phyloP scores from a whole-genome alignment of 2,113 vertebrate species.

The Halichoeres trimaculatus region DNA sequence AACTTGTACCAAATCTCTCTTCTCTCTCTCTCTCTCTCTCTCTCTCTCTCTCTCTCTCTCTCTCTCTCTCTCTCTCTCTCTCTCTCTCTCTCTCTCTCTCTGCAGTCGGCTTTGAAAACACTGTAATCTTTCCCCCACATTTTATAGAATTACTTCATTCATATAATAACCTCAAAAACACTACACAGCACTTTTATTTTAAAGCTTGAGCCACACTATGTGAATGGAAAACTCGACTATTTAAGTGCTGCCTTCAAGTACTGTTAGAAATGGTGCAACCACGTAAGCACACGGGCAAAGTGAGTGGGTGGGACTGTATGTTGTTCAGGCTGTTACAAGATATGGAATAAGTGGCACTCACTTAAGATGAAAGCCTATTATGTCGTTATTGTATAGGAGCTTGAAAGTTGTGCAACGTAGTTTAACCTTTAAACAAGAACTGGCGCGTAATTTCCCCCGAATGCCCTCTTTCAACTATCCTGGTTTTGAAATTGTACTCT shows the following conservation, averaged over 20 bases:
- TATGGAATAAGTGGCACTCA: neutral
- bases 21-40: too few species aligned
- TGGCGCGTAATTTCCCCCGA: too few species aligned
- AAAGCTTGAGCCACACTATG: neutral
- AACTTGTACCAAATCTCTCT: too few species aligned
- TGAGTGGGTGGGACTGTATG: neutral
- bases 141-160: neutral
- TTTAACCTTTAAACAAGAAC: too few species aligned
- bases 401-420: neutral
- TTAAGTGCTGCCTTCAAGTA: constrained; percentile 31
- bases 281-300: neutral
- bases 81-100: too few species aligned
- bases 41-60: too few species aligned
- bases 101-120: too few species aligned
- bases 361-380: neutral
- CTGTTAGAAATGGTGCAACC: constrained; percentile 5
- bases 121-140: neutral
- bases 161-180: neutral
- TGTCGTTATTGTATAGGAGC: neutral
- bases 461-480: too few species aligned
- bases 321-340: neutral
- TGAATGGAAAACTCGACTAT: constrained; percentile 8
- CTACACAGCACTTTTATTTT: neutral
- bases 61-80: too few species aligned
- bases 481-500: neutral